Conservation (phyloP, 2,113 vertebrate species). For the Poecile atricapillus region DNA sequence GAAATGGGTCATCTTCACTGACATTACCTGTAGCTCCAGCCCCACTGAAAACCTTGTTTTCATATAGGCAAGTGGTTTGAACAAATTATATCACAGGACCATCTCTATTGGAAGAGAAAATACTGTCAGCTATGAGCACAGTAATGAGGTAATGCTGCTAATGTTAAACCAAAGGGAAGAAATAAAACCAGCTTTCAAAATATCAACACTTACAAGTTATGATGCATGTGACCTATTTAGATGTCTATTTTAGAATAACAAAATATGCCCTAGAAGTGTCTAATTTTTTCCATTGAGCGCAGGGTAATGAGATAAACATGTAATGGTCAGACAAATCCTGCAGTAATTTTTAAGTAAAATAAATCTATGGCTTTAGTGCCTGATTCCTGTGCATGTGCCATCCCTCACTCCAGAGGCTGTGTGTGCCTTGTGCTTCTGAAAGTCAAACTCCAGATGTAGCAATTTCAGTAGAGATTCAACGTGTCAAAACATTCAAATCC, state of each 20-base stretch:
- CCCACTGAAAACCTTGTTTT: not conserved
- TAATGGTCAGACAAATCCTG: not conserved
- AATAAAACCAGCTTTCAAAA: not conserved
- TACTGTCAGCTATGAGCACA: not conserved
- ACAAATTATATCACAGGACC: not conserved
- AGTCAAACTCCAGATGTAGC: not conserved
- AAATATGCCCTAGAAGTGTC: not conserved
- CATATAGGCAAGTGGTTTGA: not conserved
- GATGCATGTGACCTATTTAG: constrained; percentile 29
- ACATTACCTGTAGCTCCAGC: not conserved
- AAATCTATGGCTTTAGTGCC: not conserved
- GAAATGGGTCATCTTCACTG: not conserved
- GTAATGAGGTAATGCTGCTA: not conserved
- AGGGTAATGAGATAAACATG: not conserved
- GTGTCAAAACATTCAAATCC: not conserved
- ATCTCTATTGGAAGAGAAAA: not conserved
- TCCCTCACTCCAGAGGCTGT: not conserved
- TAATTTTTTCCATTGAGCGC: not conserved
- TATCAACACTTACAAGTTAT: not conserved
- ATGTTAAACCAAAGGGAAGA: not conserved
- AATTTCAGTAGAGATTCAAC: not conserved
- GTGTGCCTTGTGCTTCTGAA: not conserved
- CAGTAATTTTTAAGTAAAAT: not conserved
- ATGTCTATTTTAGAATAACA: constrained; percentile 8
- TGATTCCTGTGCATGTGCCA: not conserved